Evolutionary conservation across 92 coral and sea anemone species (phyloP), one percentile per base, ranked within the genome.

Genomic region (Epizoanthus stellaris): DNA sequence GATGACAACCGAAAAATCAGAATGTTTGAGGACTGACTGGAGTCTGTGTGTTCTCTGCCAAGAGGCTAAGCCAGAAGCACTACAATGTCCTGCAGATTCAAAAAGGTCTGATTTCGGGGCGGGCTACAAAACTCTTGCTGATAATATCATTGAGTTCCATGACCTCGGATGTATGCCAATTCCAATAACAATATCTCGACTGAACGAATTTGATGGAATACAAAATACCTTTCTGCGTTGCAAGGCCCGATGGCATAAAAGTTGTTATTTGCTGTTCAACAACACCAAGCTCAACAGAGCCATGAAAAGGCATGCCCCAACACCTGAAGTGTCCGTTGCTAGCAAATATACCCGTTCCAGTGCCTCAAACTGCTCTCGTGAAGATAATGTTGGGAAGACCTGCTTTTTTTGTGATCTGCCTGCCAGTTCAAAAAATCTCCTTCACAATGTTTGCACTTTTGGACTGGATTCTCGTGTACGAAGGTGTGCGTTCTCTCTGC

Each of bases 351-450:
- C 70, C 58, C 88, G 81, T n/a, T 85, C 82, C 16, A 73, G 64
- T 59, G 43, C 60, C 8, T 52, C 42, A 45, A 66, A 16, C 7
- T 16, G 30, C 15, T 12, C 36, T 49, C 23, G 4, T 42, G 43
- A 52, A 63, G 52, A 10, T 36, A 30, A 53, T 21, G 60, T 34
- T 62, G 57, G 73, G 43, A 54, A 47, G 30, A 36, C 30, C 70
- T 87, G 92, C 85, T 88, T 84, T 30, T 53, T 85, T 56, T 91
- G 94, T 63, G 91, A 87, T 11, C 62, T 71, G 70, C 87, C 69
- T 3, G 73, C 80, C 6, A 66, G 77, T 62, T 52, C 88, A 23
- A 23, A 23, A 23, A 23, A 23, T 23, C 25, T 23, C 40, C 85
- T 91, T 56, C 94, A 82, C 67, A 70, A 74, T 25, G 92, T 76